These are phyloP conservation scores for Athene cunicularia DNA, from an alignment of 2,113 vertebrate species.

Conservation along the genomic window DNA sequence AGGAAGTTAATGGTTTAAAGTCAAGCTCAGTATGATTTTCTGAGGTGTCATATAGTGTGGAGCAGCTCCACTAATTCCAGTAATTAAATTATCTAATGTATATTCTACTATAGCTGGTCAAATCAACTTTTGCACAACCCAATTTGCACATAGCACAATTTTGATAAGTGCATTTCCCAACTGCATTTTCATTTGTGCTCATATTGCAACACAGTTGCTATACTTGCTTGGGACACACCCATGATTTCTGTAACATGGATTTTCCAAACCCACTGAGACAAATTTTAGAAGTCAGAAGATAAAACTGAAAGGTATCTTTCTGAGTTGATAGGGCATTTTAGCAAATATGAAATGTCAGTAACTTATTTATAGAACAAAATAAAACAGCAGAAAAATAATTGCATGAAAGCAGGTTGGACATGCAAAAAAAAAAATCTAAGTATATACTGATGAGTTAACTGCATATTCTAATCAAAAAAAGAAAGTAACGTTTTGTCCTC, in stretches of 20 bases:
- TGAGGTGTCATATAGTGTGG: not conserved
- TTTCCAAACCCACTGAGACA: not conserved
- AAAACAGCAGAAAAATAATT: not conserved
- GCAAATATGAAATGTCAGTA: not conserved
- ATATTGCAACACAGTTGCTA: fast-evolving
- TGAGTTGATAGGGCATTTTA: not conserved
- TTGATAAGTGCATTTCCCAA: not conserved
- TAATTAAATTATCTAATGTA: not conserved
- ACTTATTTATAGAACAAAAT: not conserved
- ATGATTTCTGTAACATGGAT: not conserved
- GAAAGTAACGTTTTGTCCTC: not conserved
- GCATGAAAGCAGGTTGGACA: not conserved
- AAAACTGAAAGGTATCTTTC: not conserved
- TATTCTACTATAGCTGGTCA: not conserved
- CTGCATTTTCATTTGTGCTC: not conserved
- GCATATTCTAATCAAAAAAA: not conserved
- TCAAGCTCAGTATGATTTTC: not conserved
- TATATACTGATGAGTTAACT: not conserved
- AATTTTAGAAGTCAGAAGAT: not conserved
- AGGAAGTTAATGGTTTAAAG: not conserved
- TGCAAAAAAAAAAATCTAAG: not conserved
- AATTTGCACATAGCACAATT: fast-evolving
- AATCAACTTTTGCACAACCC: not conserved
- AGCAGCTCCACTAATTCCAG: not conserved
- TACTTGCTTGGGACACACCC: not conserved